A percentile compares a stretch with the other conserved stretches of the same genome.
phyloP scores from a whole-genome alignment of 1,140 invertebrate genomes.

The Drosophila arawakana region DNA sequence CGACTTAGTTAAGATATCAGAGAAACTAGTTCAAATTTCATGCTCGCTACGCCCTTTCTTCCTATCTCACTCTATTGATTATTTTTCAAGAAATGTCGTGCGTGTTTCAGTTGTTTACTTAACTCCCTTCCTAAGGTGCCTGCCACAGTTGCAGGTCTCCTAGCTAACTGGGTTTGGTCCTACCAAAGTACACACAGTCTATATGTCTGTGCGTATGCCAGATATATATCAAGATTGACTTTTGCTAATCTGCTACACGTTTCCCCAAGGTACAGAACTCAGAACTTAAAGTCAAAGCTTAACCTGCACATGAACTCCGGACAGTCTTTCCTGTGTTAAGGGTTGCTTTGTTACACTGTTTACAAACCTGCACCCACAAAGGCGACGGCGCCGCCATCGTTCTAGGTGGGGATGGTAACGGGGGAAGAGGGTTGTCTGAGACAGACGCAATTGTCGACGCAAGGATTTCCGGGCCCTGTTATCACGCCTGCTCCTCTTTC shows the following conservation, averaged over 20 bases:
- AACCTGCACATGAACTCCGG: constrained; percentile 68
- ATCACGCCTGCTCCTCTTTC: constrained; percentile 25
- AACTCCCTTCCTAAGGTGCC: constrained; percentile 1
- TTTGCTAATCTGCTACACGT: constrained; percentile 46
- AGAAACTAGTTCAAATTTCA: constrained; percentile 66
- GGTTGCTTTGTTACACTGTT: constrained; percentile 56
- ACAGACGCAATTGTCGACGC: constrained; percentile 58
- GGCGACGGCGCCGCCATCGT: constrained; percentile 17
- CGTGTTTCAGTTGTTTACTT: constrained; percentile 52
- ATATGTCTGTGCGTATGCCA: constrained; percentile 4
- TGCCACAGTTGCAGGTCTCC: constrained; percentile 34
- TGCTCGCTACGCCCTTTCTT: constrained; percentile 1
- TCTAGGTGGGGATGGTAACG: constrained; percentile 12
- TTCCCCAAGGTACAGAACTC: constrained; percentile 27
- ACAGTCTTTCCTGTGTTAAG: constrained; percentile 44
- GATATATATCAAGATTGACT: constrained; percentile 64
- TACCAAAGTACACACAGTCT: constrained; percentile 1
- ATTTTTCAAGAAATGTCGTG: constrained; percentile 58
- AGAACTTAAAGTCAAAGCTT: constrained; percentile 52
- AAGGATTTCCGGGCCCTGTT: constrained; percentile 55
- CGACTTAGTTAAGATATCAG: constrained; percentile 23
- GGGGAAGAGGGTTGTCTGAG: constrained; percentile 13
- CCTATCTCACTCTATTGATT: constrained; percentile 53
- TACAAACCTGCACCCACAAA: constrained; percentile 66
- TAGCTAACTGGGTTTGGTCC: constrained; percentile 18